Base-by-base conservation (phyloP, 1,140 invertebrate genomes). In the Habropoda laboriosa region DNA sequence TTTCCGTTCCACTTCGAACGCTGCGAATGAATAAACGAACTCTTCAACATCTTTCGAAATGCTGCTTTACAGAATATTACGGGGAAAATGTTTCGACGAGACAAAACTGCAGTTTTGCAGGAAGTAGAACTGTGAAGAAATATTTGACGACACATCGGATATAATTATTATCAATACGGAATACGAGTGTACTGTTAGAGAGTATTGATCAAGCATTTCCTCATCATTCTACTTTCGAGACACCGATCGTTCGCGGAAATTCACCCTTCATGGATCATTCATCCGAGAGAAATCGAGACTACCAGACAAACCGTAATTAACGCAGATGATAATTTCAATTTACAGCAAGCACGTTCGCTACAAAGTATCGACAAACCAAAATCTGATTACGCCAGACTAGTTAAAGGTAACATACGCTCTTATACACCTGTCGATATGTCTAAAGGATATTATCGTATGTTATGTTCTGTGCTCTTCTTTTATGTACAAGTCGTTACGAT, bases 321-420 rank as follows among this genome's bases (percentile, higher is more conserved):
- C 66, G 68, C 51, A 80, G 61, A 81, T 66, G 58, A 51, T 61
- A 80, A 82, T 82, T 80, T 82, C 79, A 51, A 82, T 80, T 81
- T 60, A 66, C 70, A 40, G 58, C 45, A 45, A 42, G 16, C 24
- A 55, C 45, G 58, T 53, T 49, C 30, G 16, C 45, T 10, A 7
- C n/a, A 38, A 72, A 80, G 53, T 49, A 32, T 40, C 32, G 68
- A 51, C 30, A 18, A 49, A 35, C 30, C 32, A n/a, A 38, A 68
- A 51, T 51, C 30, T 38, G 24, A 18, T 42, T 64, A 27, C 16
- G n/a, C 10, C 3, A 3, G 3, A 51, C 32, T 21, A 68, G 24
- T 51, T 51, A 24, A 68, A 51, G 13, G n/a, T 13, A 18, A 64
- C 24, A 16, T 24, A 42, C 16, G 27, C 38, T 10, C 0, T 38